phyloP scores from a whole-genome alignment of 2,888 invertebrate species.

The Tinea trinotella region DNA sequence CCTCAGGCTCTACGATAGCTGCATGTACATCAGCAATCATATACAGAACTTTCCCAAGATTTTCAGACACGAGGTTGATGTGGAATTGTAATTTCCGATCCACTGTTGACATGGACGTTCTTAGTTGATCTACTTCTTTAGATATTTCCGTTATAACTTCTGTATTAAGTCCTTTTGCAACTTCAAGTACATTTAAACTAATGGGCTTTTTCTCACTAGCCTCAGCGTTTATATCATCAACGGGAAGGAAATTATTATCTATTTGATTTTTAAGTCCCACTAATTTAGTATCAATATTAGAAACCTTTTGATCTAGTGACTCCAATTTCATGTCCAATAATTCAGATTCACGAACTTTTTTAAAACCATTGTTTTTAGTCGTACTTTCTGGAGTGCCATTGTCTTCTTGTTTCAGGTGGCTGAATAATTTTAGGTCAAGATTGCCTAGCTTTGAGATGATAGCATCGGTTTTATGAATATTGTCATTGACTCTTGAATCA shows the following conservation, averaged over 20 bases:
- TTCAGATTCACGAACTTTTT: constrained; percentile 46
- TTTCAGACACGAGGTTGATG: constrained; percentile 86
- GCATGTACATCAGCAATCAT: constrained; percentile 88
- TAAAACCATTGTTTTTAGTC: constrained; percentile 26
- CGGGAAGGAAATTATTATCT: constrained; percentile 84
- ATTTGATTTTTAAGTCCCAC: constrained; percentile 85
- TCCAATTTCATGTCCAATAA: constrained; percentile 77
- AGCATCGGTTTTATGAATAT: constrained; percentile 87
- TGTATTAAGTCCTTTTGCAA: constrained; percentile 85
- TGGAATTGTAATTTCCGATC: constrained; percentile 89
- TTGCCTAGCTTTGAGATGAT: constrained; percentile 84
- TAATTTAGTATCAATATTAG: constrained; percentile 85
- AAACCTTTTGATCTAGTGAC: constrained; percentile 86
- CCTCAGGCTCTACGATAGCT: constrained; percentile 83
- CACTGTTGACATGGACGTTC: constrained; percentile 82
- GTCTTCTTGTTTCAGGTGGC: constrained; percentile 58
- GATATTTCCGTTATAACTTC: constrained; percentile 86
- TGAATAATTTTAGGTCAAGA: constrained; percentile 82
- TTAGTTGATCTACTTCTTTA: constrained; percentile 84
- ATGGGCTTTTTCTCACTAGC: constrained; percentile 90
- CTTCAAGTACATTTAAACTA: constrained; percentile 86
- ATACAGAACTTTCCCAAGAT: constrained; percentile 82
- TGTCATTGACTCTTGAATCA: constrained; percentile 86
- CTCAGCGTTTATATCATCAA: constrained; percentile 88
- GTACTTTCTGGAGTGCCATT: constrained; percentile 44